Percentiles rank a stretch among this genome's conserved stretches.
Evolutionary conservation across 2,888 invertebrate species (phyloP).

Genomic region (Drosophila atroscutellata): DNA sequence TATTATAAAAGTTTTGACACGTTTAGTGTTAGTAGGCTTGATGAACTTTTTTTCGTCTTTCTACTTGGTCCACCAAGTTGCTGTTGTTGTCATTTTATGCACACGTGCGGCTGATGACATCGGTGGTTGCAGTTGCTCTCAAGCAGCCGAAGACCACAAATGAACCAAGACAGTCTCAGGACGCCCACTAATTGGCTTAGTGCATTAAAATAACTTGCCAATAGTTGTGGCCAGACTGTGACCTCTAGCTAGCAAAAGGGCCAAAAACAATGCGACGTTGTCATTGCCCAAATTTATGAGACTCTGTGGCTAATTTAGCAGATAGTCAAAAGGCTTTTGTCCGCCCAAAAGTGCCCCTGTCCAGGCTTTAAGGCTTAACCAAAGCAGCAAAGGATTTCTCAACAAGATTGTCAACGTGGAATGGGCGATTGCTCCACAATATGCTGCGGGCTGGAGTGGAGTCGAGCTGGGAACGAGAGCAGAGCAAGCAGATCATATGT

Average conservation of each 20-base stretch:
- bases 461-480: not conserved
- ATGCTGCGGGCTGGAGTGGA: constrained; percentile 7
- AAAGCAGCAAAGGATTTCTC: constrained; percentile 58
- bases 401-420: constrained; percentile 53
- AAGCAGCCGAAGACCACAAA: constrained; percentile 53
- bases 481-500: constrained; percentile 51
- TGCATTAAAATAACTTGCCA: constrained; percentile 78
- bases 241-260: constrained; percentile 37
- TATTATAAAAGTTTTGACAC: constrained; percentile 81
- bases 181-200: constrained; percentile 77
- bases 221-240: constrained; percentile 71
- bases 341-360: constrained; percentile 27
- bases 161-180: constrained; percentile 55
- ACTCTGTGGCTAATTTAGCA: constrained; percentile 80
- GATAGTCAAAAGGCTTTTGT: constrained; percentile 66
- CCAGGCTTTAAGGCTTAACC: constrained; percentile 54
- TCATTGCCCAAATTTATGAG: constrained; percentile 80
- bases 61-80: constrained; percentile 26
- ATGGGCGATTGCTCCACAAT: constrained; percentile 2
- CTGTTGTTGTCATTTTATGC: constrained; percentile 44
- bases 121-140: constrained; percentile 18
- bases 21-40: constrained; percentile 68
- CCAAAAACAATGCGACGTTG: constrained; percentile 66
- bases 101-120: constrained; percentile 71
- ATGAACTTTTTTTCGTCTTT: constrained; percentile 64